Evolutionary conservation across 2,797 vertebrate genomes (phyloP).

Genomic region (Rhadinocentrus ornatus): DNA sequence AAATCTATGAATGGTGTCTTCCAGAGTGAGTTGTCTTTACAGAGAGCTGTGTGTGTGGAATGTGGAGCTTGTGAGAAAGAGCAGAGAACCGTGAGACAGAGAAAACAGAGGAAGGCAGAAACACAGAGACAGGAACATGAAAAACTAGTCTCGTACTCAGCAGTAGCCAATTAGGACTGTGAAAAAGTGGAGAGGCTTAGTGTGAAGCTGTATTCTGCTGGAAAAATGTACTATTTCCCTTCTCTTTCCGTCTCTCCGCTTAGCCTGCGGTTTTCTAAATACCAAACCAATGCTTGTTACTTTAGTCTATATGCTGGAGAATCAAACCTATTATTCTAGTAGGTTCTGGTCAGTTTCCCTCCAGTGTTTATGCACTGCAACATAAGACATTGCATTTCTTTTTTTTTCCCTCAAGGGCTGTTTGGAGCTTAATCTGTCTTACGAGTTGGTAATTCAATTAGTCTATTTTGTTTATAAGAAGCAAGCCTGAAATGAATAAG

Average conservation of each 20-base stretch:
- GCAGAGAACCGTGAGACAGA: constrained; percentile 22
- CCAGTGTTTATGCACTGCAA: constrained; percentile 20
- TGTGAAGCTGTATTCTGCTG: constrained; percentile 52
- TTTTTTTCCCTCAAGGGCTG: constrained; percentile 1
- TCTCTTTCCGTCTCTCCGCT: constrained; percentile 37
- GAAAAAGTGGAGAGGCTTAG: constrained; percentile 57
- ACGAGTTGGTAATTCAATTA: background rate
- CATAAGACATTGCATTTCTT: constrained; percentile 31
- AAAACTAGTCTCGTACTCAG: constrained; percentile 64
- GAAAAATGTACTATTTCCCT: constrained; percentile 29
- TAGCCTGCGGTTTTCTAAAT: constrained; percentile 44
- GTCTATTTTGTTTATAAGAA: background rate
- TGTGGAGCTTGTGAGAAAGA: constrained; percentile 21
- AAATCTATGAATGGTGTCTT: constrained; percentile 34
- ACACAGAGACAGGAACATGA: constrained; percentile 57
- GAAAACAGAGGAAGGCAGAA: constrained; percentile 43
- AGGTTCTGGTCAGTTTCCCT: constrained; percentile 48
- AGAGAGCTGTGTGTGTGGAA: constrained; percentile 21
- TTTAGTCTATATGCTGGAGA: constrained; percentile 31
- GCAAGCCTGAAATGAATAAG: background rate
- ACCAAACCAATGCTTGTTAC: constrained; percentile 32
- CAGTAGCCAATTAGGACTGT: constrained; percentile 76
- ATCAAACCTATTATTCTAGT: constrained; percentile 38
- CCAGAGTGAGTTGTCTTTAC: constrained; percentile 33
- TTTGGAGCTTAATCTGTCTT: background rate